These are phyloP conservation scores for Drosophila meridionalis DNA, from an alignment of 2,888 invertebrate genomes.

Conservation along the genomic window DNA sequence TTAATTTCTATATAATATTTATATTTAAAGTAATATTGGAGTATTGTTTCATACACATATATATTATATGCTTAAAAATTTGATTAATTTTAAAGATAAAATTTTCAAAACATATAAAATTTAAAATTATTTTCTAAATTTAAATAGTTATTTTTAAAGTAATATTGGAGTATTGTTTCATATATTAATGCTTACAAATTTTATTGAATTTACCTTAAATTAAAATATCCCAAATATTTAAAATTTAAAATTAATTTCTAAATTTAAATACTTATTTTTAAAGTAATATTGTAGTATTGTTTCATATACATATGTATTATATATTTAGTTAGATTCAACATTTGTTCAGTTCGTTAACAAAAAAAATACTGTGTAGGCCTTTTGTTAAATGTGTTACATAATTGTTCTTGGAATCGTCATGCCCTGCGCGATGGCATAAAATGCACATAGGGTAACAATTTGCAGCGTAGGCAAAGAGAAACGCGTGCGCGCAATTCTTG, in stretches of 20 bases:
- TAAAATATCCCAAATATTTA: too few relatives aligned
- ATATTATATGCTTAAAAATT: too few relatives aligned
- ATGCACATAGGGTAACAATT: constrained; percentile 22
- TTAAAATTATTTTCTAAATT: too few relatives aligned
- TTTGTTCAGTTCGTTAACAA: neutral
- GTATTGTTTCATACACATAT: too few relatives aligned
- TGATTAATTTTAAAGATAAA: too few relatives aligned
- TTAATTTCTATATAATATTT: neutral
- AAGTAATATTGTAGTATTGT: neutral
- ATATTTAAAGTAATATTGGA: neutral
- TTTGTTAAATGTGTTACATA: constrained; percentile 5
- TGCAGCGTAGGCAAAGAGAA: constrained; percentile 6
- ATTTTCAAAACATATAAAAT: too few relatives aligned
- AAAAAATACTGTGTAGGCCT: constrained; percentile 1
- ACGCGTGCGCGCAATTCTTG: neutral
- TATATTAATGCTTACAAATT: too few relatives aligned
- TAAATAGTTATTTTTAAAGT: too few relatives aligned
- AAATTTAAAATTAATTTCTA: neutral
- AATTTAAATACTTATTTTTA: neutral
- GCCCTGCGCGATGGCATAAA: neutral
- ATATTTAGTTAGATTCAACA: neutral
- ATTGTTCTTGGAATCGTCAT: neutral
- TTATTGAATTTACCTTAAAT: too few relatives aligned
- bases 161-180: too few relatives aligned
- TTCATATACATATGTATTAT: neutral